Evolutionary conservation across 2,888 invertebrate species (phyloP).

Genomic region (Pasiphila rectangulata): DNA sequence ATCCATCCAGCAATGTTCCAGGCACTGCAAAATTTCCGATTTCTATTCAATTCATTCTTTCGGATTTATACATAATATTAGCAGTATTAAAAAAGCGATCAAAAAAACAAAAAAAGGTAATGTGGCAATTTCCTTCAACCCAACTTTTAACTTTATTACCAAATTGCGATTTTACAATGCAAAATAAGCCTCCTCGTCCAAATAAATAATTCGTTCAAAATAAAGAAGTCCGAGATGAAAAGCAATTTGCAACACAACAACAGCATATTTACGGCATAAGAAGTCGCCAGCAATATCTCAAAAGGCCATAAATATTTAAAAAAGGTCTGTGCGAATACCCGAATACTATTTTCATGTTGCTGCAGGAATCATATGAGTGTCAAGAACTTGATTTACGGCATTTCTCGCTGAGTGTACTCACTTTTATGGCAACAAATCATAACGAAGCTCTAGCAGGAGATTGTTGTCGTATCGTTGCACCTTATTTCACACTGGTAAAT

Average conservation of each 20-base stretch:
- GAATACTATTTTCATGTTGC: slow-evolving; percentile 39
- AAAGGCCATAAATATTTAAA: slow-evolving; percentile 37
- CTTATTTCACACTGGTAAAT: too few species aligned
- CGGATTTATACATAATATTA: too few species aligned
- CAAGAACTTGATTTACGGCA: slow-evolving; percentile 68
- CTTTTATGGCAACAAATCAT: slow-evolving; percentile 67
- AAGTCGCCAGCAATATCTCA: slow-evolving; percentile 25
- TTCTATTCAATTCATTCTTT: too few species aligned
- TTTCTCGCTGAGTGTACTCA: slow-evolving; percentile 66
- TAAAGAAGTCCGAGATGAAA: slow-evolving; percentile 1
- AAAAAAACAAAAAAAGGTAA: too few species aligned
- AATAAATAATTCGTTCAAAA: neutral
- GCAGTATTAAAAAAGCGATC: too few species aligned
- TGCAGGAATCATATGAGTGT: slow-evolving; percentile 44
- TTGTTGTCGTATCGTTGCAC: too few species aligned
- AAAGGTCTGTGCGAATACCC: slow-evolving; percentile 29
- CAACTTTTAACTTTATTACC: neutral
- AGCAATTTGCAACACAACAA: slow-evolving; percentile 21
- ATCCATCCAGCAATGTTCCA: too few species aligned
- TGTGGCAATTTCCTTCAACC: too few species aligned
- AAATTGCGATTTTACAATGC: neutral
- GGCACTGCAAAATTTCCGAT: neutral
- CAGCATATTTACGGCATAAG: slow-evolving; percentile 27
- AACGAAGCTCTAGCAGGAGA: neutral
- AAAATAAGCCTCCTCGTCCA: neutral